A percentile compares a stretch with the other conserved stretches of the same genome.
phyloP scores from a whole-genome alignment of 2,113 vertebrate species.

The human region GRCh38 chr13:51783501-51784000 shows the following conservation, averaged over 20 bases:
- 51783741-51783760: neutral
- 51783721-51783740: neutral
- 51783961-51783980: neutral
- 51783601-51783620: neutral
- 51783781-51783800: neutral
- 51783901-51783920: neutral
- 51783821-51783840: neutral
- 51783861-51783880: neutral
- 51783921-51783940: neutral
- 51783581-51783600: neutral
- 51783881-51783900: neutral
- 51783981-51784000: neutral
- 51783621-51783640: neutral
- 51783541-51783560: neutral
- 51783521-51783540: neutral
- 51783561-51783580: neutral
- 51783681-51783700: neutral
- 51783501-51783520: accelerated
- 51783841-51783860: neutral
- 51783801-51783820: neutral
- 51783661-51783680: no score
- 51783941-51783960: neutral
- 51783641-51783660: neutral
- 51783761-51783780: neutral
- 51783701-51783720: neutral